Conservation (phyloP, 2,888 invertebrate genomes). For the Acleris emargana region DNA sequence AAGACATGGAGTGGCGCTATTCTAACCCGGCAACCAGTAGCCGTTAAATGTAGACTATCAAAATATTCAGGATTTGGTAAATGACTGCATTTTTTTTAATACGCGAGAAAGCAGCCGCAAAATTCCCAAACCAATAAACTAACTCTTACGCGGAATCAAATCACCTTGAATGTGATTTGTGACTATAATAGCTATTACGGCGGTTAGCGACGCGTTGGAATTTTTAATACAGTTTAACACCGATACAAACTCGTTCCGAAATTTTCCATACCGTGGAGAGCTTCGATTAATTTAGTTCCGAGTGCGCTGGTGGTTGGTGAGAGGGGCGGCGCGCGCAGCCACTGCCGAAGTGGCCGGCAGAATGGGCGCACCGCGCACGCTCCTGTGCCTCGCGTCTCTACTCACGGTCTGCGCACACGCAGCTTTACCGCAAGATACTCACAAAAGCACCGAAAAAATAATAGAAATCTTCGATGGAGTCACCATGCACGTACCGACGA, state of each 20-base stretch:
- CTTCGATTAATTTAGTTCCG: slow-evolving; percentile 18
- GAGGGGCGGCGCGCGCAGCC: slow-evolving; percentile 48
- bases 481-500: slow-evolving; percentile 58
- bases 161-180: slow-evolving; percentile 4
- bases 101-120: neutral
- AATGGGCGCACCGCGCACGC: slow-evolving; percentile 62
- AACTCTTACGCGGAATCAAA: slow-evolving; percentile 2
- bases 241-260: slow-evolving; percentile 24
- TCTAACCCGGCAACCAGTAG: too few species aligned
- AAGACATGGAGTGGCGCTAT: too few species aligned
- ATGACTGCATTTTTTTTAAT: neutral
- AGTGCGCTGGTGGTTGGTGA: slow-evolving; percentile 22
- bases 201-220: slow-evolving; percentile 19
- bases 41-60: too few species aligned
- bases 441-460: slow-evolving; percentile 46
- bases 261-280: slow-evolving; percentile 21
- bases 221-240: slow-evolving; percentile 15
- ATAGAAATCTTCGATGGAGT: slow-evolving; percentile 69
- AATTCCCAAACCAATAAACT: neutral
- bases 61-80: too few species aligned
- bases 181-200: slow-evolving; percentile 5
- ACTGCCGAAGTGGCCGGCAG: slow-evolving; percentile 56
- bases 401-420: slow-evolving; percentile 43
- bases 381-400: slow-evolving; percentile 46
- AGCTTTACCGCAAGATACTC: slow-evolving; percentile 44